Conservation (phyloP, 2,113 vertebrate species). For the Rhynchomys soricoides region DNA sequence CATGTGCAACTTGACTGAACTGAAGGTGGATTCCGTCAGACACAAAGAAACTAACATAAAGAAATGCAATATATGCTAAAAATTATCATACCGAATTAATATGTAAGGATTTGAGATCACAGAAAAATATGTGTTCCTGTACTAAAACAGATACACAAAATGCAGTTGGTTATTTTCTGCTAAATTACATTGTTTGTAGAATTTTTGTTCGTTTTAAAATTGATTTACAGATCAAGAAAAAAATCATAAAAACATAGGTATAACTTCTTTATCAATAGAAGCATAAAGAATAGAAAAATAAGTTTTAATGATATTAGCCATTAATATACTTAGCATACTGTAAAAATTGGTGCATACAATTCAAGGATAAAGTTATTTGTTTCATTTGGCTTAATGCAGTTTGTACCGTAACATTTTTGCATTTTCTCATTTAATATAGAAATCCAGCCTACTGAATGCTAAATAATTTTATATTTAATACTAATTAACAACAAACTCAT, state of each 20-base stretch:
- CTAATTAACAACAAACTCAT: neutral
- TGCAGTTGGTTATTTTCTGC: neutral
- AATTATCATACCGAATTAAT: neutral
- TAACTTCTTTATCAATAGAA: neutral
- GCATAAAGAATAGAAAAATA: neutral
- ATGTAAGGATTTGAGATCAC: neutral
- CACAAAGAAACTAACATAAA: conserved; percentile 31
- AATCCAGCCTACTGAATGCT: neutral
- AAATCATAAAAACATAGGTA: neutral
- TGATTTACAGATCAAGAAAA: neutral
- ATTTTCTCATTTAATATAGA: neutral
- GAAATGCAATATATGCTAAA: neutral
- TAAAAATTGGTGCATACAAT: neutral
- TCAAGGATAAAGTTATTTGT: neutral
- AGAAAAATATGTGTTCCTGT: neutral
- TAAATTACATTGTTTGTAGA: neutral
- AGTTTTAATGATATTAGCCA: neutral
- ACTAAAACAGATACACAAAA: neutral
- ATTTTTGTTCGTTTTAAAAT: conserved; percentile 22
- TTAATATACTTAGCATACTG: neutral
- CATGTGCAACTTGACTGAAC: neutral
- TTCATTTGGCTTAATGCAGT: neutral
- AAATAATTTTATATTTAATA: neutral
- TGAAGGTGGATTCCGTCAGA: neutral
- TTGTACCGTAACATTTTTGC: neutral